phyloP scores from a whole-genome alignment of 2,888 invertebrate genomes.

The Pegoplata infirma region DNA sequence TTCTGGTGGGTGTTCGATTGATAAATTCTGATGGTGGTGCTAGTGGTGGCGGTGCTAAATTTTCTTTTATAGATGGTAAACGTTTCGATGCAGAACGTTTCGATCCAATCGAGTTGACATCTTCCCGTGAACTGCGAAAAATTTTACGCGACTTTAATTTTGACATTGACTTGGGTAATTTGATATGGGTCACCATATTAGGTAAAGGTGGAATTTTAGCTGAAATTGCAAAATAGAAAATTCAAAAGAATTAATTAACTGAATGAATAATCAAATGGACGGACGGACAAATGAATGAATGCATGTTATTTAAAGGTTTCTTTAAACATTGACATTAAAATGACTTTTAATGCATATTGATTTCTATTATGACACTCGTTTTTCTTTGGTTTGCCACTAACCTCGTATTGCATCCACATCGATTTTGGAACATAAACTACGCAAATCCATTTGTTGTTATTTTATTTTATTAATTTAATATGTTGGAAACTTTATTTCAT shows the following conservation, averaged over 20 bases:
- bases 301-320: slow-evolving; percentile 41
- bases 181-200: slow-evolving; percentile 71
- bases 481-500: slow-evolving; percentile 17
- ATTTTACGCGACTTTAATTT: slow-evolving; percentile 74
- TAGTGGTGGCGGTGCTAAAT: slow-evolving; percentile 15
- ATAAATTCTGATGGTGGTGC: slow-evolving; percentile 70
- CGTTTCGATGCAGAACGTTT: slow-evolving; percentile 36
- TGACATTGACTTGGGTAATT: slow-evolving; percentile 75
- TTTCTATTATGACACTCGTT: too few species aligned
- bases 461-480: not conserved
- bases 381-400: slow-evolving; percentile 58
- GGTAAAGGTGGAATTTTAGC: slow-evolving; percentile 70
- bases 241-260: slow-evolving; percentile 15
- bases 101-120: slow-evolving; percentile 53
- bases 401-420: slow-evolving; percentile 74
- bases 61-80: slow-evolving; percentile 3
- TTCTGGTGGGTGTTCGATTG: slow-evolving; percentile 73
- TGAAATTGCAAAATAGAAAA: slow-evolving; percentile 62
- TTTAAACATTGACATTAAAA: slow-evolving; percentile 39
- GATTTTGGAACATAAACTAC: slow-evolving; percentile 73
- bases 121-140: slow-evolving; percentile 71
- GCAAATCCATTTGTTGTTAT: slow-evolving; percentile 70
- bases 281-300: too few species aligned
- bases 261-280: too few species aligned
- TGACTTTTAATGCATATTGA: not conserved